Base-by-base conservation (phyloP, 2,113 vertebrate genomes). In the Saimiri boliviensis region DNA sequence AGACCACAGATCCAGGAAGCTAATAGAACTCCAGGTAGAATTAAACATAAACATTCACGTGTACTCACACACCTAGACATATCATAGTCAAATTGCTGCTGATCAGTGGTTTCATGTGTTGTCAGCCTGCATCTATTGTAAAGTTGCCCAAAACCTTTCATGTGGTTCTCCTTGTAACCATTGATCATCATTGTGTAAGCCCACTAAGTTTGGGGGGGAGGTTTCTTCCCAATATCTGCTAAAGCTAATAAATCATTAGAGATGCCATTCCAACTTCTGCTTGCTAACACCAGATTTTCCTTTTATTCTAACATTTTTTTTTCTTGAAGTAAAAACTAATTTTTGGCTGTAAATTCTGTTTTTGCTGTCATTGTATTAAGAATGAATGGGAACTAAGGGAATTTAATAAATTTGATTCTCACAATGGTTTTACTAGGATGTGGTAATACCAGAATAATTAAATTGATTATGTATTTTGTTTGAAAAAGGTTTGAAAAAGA, bases 311-410 rank as follows among this genome's bases (percentile, higher is more conserved):
- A 58, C 6, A 54, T 32, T 79, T 76, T 93, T 93, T 89, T 89
- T 73, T 45, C 20, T 94, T 91, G 32, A 6, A 68, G 35, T 87
- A 32, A 85, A 60, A 95, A 90, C 49, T 87, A 84, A 89, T 76
- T 92, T 90, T 73, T 63, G 16, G 20, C 49, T 56, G 20, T 77
- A 56, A 73, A 80, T 94, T 94, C 74, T 88, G 30, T 95, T 93
- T 86, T 95, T 91, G 20, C 32, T 91, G 3, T 88, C 45, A 95
- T 66, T 45, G 6, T 68, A 27, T 86, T 93, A 71, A 91, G 45
- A 86, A 77, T 81, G 63, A 89, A 32, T 89, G 54, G n/a, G 49
- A 96, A 84, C 82, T 83, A 58, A 63, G 49, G 19, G 37, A 91
- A 68, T n/a, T 66, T 63, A 95, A 91, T 6, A 40, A 70, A 84